A percentile compares a stretch with the other conserved stretches of the same genome.
phyloP scores from a whole-genome alignment of 2,888 invertebrate genomes.

The Drosophila quasianomalipes region DNA sequence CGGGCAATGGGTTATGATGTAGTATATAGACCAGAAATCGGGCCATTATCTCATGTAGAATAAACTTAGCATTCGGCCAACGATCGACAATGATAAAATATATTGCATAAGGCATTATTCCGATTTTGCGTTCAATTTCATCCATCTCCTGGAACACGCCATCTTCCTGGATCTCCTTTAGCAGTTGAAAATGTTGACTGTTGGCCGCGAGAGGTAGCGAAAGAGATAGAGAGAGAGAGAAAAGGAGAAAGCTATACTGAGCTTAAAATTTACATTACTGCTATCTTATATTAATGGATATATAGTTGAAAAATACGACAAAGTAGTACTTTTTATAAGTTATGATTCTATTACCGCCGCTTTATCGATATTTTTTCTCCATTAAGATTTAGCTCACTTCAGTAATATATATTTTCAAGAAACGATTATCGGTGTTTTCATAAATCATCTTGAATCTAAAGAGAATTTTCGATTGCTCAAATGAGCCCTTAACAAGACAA shows the following conservation, averaged over 20 bases:
- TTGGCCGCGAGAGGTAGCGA: not conserved
- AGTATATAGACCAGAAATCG: conserved; percentile 17
- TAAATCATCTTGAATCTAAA: not conserved
- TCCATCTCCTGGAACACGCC: not conserved
- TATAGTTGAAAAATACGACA: not conserved
- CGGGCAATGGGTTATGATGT: not conserved
- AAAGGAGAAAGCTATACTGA: not conserved
- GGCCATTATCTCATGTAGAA: conserved; percentile 5
- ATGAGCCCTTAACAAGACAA: not conserved
- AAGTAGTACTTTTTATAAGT: not conserved
- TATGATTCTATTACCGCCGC: not conserved
- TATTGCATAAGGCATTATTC: conserved; percentile 9
- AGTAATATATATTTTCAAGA: not conserved
- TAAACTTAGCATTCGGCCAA: conserved; percentile 2
- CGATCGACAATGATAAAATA: not conserved
- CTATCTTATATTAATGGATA: not conserved
- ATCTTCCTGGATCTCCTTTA: conserved; percentile 1
- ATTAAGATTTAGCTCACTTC: not conserved
- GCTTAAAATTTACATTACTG: not conserved
- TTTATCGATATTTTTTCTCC: not conserved
- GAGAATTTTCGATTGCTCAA: not conserved
- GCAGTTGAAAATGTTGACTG: conserved; percentile 27
- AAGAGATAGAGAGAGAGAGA: not conserved
- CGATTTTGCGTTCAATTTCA: conserved; percentile 7
- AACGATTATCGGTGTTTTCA: not conserved